Conservation (phyloP, 2,113 vertebrate genomes). For the Cyprinus carpio region DNA sequence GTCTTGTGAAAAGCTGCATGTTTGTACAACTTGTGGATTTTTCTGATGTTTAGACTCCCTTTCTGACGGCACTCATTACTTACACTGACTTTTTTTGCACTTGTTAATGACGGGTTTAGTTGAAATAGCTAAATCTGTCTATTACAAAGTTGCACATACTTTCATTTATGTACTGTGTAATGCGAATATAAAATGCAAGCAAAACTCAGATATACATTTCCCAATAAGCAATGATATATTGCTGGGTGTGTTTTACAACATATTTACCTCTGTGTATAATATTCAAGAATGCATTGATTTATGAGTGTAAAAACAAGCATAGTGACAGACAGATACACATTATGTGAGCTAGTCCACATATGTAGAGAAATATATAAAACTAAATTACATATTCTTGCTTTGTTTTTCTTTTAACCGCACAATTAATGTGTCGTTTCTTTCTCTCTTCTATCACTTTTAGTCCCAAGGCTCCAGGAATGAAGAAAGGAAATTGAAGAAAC, state of each 20-base stretch:
- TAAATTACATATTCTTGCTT: background rate
- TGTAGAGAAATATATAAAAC: background rate
- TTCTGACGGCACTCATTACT: background rate
- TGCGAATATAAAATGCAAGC: background rate
- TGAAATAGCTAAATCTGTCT: background rate
- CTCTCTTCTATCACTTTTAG: slow-evolving; percentile 28
- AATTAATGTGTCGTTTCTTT: background rate
- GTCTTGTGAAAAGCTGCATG: background rate
- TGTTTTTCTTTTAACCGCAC: background rate
- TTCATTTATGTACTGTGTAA: background rate
- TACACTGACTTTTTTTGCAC: background rate
- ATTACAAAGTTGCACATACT: background rate
- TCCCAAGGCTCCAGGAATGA: slow-evolving; percentile 52
- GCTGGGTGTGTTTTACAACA: background rate
- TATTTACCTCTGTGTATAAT: background rate
- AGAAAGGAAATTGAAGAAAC: slow-evolving; percentile 59
- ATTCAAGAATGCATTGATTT: background rate
- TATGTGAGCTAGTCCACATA: background rate
- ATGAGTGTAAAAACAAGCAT: background rate
- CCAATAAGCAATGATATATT: background rate
- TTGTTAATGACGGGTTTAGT: background rate
- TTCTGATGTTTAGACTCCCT: background rate
- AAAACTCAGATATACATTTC: background rate
- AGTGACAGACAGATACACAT: too few relatives aligned
- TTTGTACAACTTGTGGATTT: background rate